Evolutionary conservation across 2,888 invertebrate genomes (phyloP), one percentile per base, ranked within the genome.

Genomic region (Hermaeophaga mercurialis): DNA sequence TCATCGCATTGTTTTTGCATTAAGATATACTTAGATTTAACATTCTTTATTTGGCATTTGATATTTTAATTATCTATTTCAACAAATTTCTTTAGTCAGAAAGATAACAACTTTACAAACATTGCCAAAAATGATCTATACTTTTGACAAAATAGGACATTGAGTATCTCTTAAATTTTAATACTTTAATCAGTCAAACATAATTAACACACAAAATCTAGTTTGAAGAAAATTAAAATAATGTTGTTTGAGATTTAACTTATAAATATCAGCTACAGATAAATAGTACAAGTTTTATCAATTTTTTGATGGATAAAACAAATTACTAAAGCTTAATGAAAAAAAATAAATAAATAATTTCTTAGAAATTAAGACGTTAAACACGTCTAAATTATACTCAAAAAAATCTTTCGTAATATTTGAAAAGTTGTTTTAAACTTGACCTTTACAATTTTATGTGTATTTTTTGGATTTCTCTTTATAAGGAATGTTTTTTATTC

Each of bases 1-100:
- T 64, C 55, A 61, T 57, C 59, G 61, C 61, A 62, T 63, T 61
- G 63, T 62, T 63, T 57, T 58, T 57, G 56, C 61, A 58, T 57
- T 64, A 50, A 59, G 49, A 59, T 55, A 55, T 58, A 55, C 38
- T 19, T 54, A 38, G 45, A 38, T 54, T 50, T 34, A 46, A 49
- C 36, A 54, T 50, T 48, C 41, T 33, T 56, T 39, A 39, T 54
- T 55, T 50, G 43, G 34, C 44, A 49, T 50, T 45, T 43, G 43
- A 52, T 34, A 47, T 47, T 41, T 19, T 18, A 15, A 28, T 24
- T 43, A 34, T 43, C 19, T 31, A 11, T 39, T 18, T 22, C 18
- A 50, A 18, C 1, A 17, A 36, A 17, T 15, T 48, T 38, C 12
- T 38, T 1, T 18, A 38, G 48, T 38, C 48, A 34, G 38, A 38